Conservation (phyloP, 2,888 invertebrate species). For the Polymixis lichenea region DNA sequence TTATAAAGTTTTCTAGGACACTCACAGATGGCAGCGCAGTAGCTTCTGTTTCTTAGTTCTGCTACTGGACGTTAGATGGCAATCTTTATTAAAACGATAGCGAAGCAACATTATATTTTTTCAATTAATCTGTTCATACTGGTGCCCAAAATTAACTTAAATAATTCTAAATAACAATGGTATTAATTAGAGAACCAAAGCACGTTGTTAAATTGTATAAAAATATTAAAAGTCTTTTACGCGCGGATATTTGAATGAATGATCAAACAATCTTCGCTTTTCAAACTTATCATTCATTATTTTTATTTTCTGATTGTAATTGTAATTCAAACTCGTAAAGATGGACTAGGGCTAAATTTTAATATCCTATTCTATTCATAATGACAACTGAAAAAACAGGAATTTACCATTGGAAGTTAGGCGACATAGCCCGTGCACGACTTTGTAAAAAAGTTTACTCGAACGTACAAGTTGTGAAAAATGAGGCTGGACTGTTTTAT, state of each 20-base stretch:
- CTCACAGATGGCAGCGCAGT: not conserved
- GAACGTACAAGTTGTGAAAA: constrained; percentile 84
- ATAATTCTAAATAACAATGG: not conserved
- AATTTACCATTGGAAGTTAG: constrained; percentile 86
- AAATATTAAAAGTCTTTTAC: constrained; percentile 1
- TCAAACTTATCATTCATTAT: constrained; percentile 19
- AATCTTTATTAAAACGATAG: not conserved
- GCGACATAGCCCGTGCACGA: constrained; percentile 84
- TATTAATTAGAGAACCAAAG: not conserved
- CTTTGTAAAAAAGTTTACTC: constrained; percentile 83
- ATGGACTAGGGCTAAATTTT: constrained; percentile 1
- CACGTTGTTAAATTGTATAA: not conserved
- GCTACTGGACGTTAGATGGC: constrained; percentile 73
- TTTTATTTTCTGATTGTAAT: not conserved
- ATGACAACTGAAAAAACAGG: constrained; percentile 70
- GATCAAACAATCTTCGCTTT: constrained; percentile 7
- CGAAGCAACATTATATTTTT: no score
- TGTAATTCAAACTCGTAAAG: no score
- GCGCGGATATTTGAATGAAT: constrained; percentile 62
- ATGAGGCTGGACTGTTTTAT: constrained; percentile 84
- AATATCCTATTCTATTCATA: not conserved
- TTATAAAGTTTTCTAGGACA: no score
- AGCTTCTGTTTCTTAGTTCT: not conserved
- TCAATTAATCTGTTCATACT: not conserved
- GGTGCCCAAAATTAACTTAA: not conserved